Base-by-base conservation (phyloP, 2,113 vertebrate genomes). In the Proteles cristata region DNA sequence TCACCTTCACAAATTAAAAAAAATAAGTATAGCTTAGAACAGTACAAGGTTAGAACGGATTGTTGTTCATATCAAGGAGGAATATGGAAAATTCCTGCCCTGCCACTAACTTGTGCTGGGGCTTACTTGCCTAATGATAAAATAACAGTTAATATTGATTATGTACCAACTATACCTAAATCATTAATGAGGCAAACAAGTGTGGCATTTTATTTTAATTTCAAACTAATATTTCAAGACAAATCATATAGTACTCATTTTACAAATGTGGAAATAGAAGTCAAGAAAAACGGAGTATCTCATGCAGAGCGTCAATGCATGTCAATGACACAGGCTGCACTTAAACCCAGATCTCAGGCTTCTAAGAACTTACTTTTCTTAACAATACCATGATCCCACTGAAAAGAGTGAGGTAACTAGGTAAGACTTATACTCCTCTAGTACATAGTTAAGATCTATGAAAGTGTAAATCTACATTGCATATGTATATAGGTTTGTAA, bases 251-350 rank as follows among this genome's bases (percentile, higher is more conserved):
- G 91, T 31, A 80, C 93, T 80, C 77, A 89, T 93, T 93, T 97
- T 95, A 84, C 26, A 94, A 65, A 97, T 95, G 91, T 69, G 45
- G 65, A 93, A 66, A 50, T 28, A 73, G 58, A 88, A 87, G 9
- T 82, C 25, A 35, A 90, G 19, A 88, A 53, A 53, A 71, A 63
- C 21, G n/a, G 73, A 93, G 50, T 95, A 96, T 96, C 88, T 97
- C 94, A 33, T 87, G 80, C 85, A 69, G 53, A 74, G 33, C 98
- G 97, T 97, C 73, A 77, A 69, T 96, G 50, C 93, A 23, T 66
- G 48, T 10, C 39, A 17, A 31, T 97, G 92, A 95, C 94, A 87
- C 61, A 82, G 28, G 16, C n/a, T 68, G 81, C 69, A 85, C 93
- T 3, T 98, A 95, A 91, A 69, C 26, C 10, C 48, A 69, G 11